These are phyloP conservation scores for Neolamprologus ventralis DNA, from an alignment of 2,113 vertebrate genomes.

Conservation along the genomic window DNA sequence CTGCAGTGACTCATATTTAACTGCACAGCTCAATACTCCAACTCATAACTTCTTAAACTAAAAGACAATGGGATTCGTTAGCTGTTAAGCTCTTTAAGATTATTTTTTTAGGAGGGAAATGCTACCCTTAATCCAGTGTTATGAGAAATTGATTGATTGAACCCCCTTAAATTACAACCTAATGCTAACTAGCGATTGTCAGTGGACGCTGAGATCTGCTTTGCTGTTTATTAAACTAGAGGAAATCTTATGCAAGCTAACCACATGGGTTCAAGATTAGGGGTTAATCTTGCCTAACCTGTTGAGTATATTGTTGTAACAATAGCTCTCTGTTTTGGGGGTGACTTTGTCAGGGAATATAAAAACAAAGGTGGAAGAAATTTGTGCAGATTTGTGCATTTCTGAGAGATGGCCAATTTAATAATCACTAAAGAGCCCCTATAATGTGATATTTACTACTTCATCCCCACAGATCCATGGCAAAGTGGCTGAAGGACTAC, in stretches of 20 bases:
- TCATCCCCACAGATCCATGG: constrained; percentile 73
- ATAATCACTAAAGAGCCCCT: not conserved
- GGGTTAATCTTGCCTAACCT: not conserved
- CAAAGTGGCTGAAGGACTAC: constrained; percentile 90
- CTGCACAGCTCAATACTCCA: not conserved
- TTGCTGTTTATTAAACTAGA: not conserved
- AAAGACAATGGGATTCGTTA: not conserved
- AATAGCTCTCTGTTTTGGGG: not conserved
- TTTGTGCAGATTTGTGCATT: not conserved
- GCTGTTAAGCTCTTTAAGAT: fast-evolving
- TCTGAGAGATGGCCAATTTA: not conserved
- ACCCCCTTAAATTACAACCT: not conserved
- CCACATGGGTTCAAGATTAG: fast-evolving
- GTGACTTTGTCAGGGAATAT: not conserved
- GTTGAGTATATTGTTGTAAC: not conserved
- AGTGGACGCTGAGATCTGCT: not conserved
- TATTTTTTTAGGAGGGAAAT: not conserved
- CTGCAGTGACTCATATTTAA: not conserved
- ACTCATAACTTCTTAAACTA: not conserved
- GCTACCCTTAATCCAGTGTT: not conserved
- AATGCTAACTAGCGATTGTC: constrained; percentile 16
- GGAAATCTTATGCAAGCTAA: not conserved
- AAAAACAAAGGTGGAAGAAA: not conserved
- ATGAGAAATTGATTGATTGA: not conserved
- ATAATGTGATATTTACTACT: not conserved